These are phyloP conservation scores for Xiphydria camelus DNA, from an alignment of 2,888 invertebrate genomes.

Conservation along the genomic window DNA sequence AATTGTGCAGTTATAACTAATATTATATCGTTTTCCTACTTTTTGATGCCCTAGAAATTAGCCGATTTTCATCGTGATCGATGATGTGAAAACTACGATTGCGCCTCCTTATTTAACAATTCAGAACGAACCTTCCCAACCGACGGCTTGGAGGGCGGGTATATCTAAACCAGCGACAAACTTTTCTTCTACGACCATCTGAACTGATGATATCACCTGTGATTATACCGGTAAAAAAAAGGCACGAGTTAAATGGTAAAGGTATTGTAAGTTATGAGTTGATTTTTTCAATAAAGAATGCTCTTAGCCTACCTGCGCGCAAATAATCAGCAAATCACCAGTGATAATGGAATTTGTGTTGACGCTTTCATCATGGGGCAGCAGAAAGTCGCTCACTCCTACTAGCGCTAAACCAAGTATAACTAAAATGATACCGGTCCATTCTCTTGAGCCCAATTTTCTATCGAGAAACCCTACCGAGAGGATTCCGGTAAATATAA, in stretches of 20 bases:
- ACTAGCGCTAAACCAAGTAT: conserved; percentile 74
- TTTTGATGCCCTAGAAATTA: too few species aligned
- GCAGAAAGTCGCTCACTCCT: conserved; percentile 72
- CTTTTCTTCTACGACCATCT: conserved; percentile 96
- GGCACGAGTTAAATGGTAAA: background rate
- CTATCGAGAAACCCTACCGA: conserved; percentile 80
- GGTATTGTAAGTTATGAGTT: background rate
- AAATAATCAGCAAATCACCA: conserved; percentile 75
- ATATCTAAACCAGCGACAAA: conserved; percentile 83
- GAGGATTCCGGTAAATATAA: conserved; percentile 86
- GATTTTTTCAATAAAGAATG: conserved; percentile 5
- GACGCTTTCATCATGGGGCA: conserved; percentile 49
- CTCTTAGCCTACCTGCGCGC: conserved; percentile 65
- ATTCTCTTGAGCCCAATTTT: conserved; percentile 68
- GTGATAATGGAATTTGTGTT: conserved; percentile 76
- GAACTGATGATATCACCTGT: conserved; percentile 80
- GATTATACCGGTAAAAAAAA: conserved; percentile 13
- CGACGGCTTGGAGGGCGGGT: conserved; percentile 87
- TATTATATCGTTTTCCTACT: too few species aligned
- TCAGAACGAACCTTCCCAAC: conserved; percentile 78
- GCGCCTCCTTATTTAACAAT: too few species aligned
- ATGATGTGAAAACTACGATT: too few species aligned
- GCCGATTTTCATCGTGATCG: too few species aligned
- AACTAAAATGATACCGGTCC: conserved; percentile 76
- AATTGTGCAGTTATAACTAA: too few species aligned